Evolutionary conservation across 2,888 invertebrate species (phyloP).

Genomic region (Cryptocephalus moraei): DNA sequence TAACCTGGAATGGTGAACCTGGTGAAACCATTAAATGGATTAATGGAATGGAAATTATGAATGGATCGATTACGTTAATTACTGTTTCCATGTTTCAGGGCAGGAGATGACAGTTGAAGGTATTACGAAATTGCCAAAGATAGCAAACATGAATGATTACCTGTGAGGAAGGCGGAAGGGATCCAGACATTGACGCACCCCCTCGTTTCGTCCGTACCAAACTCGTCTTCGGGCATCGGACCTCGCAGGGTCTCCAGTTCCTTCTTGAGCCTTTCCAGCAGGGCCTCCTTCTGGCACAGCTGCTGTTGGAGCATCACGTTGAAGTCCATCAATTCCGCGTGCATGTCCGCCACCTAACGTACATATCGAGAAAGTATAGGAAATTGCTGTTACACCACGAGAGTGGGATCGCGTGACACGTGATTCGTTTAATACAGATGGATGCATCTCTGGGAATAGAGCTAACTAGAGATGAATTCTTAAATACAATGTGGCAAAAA

Average conservation of each 20-base stretch:
- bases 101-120: too few species aligned
- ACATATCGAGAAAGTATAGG: not conserved
- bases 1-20: too few species aligned
- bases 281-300: conserved; percentile 52
- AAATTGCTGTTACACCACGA: not conserved
- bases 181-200: conserved; percentile 74
- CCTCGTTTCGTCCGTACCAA: conserved; percentile 30
- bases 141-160: conserved; percentile 22
- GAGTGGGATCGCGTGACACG: too few species aligned
- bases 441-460: too few species aligned
- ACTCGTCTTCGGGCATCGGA: conserved; percentile 44
- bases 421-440: too few species aligned
- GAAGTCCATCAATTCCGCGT: conserved; percentile 87
- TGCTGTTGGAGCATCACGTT: conserved; percentile 71
- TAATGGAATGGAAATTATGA: too few species aligned
- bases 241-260: conserved; percentile 59
- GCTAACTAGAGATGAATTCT: too few species aligned
- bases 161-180: conserved; percentile 74
- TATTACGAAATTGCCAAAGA: too few species aligned
- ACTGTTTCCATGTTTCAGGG: too few species aligned
- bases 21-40: too few species aligned
- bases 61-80: too few species aligned
- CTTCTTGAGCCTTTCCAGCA: conserved; percentile 47
- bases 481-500: too few species aligned
- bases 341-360: conserved; percentile 82